These are phyloP conservation scores for Machimus rusticus DNA, from an alignment of 2,888 invertebrate species.

Conservation along the genomic window DNA sequence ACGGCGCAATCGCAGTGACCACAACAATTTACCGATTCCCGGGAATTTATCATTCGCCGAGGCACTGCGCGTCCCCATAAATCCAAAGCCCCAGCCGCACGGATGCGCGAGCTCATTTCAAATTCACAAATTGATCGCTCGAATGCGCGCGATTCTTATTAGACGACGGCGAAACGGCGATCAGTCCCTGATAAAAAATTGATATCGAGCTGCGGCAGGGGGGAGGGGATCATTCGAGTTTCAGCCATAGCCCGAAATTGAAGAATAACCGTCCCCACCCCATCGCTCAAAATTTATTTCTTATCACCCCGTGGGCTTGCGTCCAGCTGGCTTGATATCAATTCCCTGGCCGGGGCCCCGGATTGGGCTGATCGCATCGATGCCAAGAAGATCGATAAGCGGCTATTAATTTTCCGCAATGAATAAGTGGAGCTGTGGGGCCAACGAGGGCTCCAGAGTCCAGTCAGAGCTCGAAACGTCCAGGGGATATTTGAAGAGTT, in stretches of 20 bases:
- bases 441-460: not conserved
- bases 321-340: not conserved
- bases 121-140: slow-evolving; percentile 7
- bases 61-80: not conserved
- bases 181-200: not conserved
- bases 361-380: not conserved
- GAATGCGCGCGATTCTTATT: not conserved
- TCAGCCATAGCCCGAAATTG: not conserved
- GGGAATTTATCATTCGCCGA: not conserved
- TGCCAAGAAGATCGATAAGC: not conserved
- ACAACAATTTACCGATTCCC: not conserved
- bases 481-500: not conserved
- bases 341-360: not conserved
- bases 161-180: not conserved
- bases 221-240: not conserved
- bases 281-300: slow-evolving; percentile 25
- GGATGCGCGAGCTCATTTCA: not conserved
- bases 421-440: not conserved
- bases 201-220: not conserved
- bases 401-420: not conserved
- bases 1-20: not conserved
- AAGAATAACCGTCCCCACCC: slow-evolving; percentile 27
- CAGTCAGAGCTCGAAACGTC: not conserved
- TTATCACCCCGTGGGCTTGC: slow-evolving; percentile 14
- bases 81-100: not conserved